A percentile compares a stretch with the other conserved stretches of the same genome.
Conservation (phyloP, 2,888 invertebrate genomes). For the Stenotaenia linearis region DNA sequence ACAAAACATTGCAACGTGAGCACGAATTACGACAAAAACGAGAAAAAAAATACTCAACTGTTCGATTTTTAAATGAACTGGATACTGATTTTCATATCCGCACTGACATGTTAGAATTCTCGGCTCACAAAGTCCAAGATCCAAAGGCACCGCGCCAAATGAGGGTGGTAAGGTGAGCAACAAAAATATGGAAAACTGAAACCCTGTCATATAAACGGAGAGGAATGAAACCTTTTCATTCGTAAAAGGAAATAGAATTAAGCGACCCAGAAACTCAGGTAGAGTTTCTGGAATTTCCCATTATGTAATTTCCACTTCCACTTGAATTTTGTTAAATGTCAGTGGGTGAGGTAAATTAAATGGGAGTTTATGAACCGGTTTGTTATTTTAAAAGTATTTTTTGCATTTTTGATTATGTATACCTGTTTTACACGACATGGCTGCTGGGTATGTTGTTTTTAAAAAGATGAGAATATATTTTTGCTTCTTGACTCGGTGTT, state of each 20-base stretch:
- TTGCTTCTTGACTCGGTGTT: background rate
- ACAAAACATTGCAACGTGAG: background rate
- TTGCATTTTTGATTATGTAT: background rate
- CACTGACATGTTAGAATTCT: background rate
- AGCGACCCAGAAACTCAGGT: background rate
- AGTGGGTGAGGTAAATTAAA: background rate
- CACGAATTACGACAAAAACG: background rate
- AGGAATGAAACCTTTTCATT: background rate
- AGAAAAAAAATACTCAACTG: background rate
- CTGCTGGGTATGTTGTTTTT: background rate
- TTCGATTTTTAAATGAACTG: background rate
- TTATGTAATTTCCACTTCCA: background rate
- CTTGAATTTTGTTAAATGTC: background rate
- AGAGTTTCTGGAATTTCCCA: background rate
- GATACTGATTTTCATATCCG: background rate
- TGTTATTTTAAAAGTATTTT: background rate
- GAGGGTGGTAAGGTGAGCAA: background rate
- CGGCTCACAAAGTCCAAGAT: background rate
- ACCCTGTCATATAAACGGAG: background rate
- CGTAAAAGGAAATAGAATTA: background rate
- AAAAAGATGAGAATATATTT: background rate
- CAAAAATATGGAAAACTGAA: background rate
- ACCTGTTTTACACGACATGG: background rate
- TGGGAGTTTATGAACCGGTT: background rate
- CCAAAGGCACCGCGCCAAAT: background rate